Conservation (phyloP, 2,888 invertebrate genomes). For the Chrysolina oricalcia region DNA sequence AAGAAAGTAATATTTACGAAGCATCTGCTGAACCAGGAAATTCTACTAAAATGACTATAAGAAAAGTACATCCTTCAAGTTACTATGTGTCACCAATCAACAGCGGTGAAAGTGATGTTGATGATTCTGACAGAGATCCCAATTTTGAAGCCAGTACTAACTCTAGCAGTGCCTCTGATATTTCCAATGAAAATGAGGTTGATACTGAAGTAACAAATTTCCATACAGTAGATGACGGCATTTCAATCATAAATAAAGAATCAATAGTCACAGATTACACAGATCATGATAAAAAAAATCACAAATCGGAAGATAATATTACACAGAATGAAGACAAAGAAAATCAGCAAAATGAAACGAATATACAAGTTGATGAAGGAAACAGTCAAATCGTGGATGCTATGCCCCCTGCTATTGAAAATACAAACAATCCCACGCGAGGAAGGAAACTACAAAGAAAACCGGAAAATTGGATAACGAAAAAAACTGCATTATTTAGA, state of each 20-base stretch:
- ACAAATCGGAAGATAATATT: no score
- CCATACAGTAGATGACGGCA: background rate
- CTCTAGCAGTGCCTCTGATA: constrained; percentile 8
- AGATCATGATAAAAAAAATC: no score
- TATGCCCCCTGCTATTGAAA: background rate
- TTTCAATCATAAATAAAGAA: background rate
- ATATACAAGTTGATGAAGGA: background rate
- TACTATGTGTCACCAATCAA: constrained; percentile 8
- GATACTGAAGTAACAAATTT: constrained; percentile 8
- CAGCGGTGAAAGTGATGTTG: constrained; percentile 7
- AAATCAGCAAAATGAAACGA: constrained; percentile 3
- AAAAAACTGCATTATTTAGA: background rate
- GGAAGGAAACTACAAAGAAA: constrained; percentile 9
- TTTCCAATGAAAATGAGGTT: constrained; percentile 6
- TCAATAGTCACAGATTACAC: background rate
- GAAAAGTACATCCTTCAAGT: constrained; percentile 9
- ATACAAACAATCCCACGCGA: background rate
- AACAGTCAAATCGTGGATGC: background rate
- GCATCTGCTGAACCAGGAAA: background rate
- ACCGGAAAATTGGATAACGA: constrained; percentile 7
- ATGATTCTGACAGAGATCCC: constrained; percentile 5
- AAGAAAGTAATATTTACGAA: constrained; percentile 12
- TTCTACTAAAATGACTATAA: constrained; percentile 9
- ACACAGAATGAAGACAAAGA: background rate
- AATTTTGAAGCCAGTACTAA: constrained; percentile 4